Evolutionary conservation across 2,888 invertebrate species (phyloP), one percentile per base, ranked within the genome.

Genomic region (Cerastoderma edule): DNA sequence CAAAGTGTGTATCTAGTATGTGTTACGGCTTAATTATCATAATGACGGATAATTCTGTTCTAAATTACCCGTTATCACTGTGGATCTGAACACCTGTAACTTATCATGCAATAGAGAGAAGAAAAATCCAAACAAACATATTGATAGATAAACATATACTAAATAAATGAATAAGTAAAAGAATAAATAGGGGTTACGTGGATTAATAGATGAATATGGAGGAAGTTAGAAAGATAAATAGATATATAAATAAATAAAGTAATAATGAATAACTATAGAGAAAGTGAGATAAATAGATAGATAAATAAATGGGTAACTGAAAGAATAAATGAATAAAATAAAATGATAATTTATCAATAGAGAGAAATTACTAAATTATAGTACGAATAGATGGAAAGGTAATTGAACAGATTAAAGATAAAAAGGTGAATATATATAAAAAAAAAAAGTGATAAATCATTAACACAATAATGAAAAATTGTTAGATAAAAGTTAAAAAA

Each of bases 401-500:
- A 3, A 22, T 39, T 39, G 8, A 39, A 8, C 16, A 16, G 39
- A 16, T 39, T 39, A 16, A 39, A 16, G 16, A 10, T 10, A 16
- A 39, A 10, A 39, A 46, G 19, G 22, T 19, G 22, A n/a, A 46
- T 19, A 46, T 46, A 46, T 19, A 46, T 46, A 46, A 22, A 46
- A n/a, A 46, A 22, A 46, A n/a, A 46, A 22, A 46, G 19, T n/a
- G 46, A 46, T 46, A 46, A 22, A 46, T 46, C 19, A 22, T n/a
- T 46, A 46, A 22, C 19, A n/a, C 19, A 22, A 46, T 46, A 6
- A n/a, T n/a, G 46, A 46, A n/a, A 46, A 22, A 46, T 46, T n/a
- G 46, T n/a, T 46, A 46, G 46, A 46, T 46, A 46, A 22, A 46
- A 46, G 46, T n/a, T 46, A 46, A 22, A 46, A n/a, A 46, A 22